Evolutionary conservation across 2,888 invertebrate genomes (phyloP).

Genomic region (Parelbella ahira): DNA sequence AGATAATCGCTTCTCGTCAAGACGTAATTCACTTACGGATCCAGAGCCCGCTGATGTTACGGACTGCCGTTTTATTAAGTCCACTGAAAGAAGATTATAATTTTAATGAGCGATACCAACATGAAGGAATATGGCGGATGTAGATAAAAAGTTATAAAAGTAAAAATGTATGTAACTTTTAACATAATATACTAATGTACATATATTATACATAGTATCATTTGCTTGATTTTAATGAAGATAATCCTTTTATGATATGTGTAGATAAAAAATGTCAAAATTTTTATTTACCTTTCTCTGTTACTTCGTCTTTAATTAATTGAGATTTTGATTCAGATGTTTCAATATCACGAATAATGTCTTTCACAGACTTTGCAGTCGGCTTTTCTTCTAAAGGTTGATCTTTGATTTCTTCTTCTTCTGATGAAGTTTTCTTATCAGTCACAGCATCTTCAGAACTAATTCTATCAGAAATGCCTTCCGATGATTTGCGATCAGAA

Average conservation of each 20-base stretch:
- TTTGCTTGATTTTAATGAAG: too few species aligned
- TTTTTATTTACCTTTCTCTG: conserved; percentile 55
- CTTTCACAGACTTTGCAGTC: conserved; percentile 37
- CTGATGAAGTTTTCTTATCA: conserved; percentile 74
- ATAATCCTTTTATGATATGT: too few species aligned
- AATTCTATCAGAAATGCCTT: conserved; percentile 73
- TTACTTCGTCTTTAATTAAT: conserved; percentile 43
- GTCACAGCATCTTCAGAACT: conserved; percentile 77
- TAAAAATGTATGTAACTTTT: too few species aligned
- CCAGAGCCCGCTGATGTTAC: conserved; percentile 72
- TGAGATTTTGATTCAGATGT: conserved; percentile 41
- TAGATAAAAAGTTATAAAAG: too few species aligned
- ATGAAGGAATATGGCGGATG: too few species aligned
- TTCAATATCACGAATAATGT: conserved; percentile 35
- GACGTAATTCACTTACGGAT: conserved; percentile 62
- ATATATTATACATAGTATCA: too few species aligned
- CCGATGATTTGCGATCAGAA: conserved; percentile 73
- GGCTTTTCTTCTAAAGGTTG: conserved; percentile 42
- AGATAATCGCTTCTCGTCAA: conserved; percentile 71
- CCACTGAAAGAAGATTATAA: too few species aligned
- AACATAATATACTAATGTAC: too few species aligned
- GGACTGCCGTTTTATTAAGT: conserved; percentile 61
- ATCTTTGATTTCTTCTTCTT: conserved; percentile 57
- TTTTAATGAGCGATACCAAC: too few species aligned
- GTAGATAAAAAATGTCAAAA: too few species aligned